These are phyloP conservation scores for Tiliacea citrago DNA, from an alignment of 2,888 invertebrate genomes.

Conservation along the genomic window DNA sequence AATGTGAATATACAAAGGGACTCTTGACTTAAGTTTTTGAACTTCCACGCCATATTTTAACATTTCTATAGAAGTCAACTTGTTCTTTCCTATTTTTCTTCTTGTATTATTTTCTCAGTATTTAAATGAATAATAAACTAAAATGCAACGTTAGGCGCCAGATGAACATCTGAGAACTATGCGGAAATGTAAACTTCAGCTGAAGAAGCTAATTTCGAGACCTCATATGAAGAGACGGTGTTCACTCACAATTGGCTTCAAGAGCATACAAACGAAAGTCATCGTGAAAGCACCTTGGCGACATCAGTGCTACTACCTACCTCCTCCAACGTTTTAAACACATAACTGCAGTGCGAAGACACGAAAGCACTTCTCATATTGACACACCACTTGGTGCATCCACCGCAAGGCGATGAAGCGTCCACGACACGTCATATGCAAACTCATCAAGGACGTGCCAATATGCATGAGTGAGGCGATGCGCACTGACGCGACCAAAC, in stretches of 20 bases:
- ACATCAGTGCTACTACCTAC: constrained; percentile 22
- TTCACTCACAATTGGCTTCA: constrained; percentile 31
- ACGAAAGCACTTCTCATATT: constrained; percentile 65
- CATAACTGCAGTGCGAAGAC: constrained; percentile 52
- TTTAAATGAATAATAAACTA: neutral
- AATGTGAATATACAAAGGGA: neutral
- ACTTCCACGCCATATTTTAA: neutral
- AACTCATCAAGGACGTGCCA: constrained; percentile 60
- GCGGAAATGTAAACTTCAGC: constrained; percentile 22
- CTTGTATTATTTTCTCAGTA: neutral
- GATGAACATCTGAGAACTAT: neutral
- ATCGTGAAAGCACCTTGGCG: constrained; percentile 38
- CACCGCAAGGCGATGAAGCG: constrained; percentile 52
- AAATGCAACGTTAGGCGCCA: neutral
- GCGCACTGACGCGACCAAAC: constrained; percentile 49
- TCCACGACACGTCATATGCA: constrained; percentile 53
- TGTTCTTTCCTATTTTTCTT: neutral
- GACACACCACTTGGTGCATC: constrained; percentile 72
- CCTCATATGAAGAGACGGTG: constrained; percentile 9
- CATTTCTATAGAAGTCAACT: neutral
- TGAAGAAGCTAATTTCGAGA: constrained; percentile 29
- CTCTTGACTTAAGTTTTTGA: neutral
- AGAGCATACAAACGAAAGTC: constrained; percentile 35
- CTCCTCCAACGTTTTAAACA: constrained; percentile 49
- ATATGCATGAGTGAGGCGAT: constrained; percentile 59